phyloP scores from a whole-genome alignment of 2,113 vertebrate species.

The Himantopus leucocephalus region DNA sequence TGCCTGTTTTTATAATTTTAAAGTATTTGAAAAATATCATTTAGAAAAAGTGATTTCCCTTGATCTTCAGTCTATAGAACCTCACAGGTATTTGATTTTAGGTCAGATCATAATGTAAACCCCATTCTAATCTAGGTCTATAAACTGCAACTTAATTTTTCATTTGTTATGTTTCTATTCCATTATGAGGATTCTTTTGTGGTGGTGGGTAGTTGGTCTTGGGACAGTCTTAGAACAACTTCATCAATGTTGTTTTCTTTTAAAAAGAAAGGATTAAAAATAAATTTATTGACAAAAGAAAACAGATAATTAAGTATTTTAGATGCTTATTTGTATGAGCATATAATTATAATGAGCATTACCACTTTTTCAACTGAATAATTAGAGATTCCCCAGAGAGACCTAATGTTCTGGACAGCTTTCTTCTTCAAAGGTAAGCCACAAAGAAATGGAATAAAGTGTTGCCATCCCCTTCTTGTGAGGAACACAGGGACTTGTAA shows the following conservation, averaged over 20 bases:
- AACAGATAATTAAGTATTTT: background rate
- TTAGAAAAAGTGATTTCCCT: background rate
- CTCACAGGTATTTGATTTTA: background rate
- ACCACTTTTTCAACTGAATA: background rate
- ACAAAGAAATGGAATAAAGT: background rate
- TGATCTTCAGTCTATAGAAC: background rate
- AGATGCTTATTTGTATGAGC: background rate
- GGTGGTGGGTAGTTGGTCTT: background rate
- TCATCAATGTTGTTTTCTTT: background rate
- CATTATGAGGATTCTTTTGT: background rate
- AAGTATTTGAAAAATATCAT: background rate
- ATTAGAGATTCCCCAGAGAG: background rate
- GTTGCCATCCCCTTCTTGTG: background rate
- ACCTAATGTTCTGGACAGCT: background rate
- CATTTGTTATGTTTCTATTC: background rate
- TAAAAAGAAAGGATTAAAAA: background rate
- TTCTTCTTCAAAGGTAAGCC: constrained; percentile 3
- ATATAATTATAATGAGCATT: background rate
- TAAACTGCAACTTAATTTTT: background rate
- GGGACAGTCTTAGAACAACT: background rate
- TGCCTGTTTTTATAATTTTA: background rate
- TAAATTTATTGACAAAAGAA: background rate
- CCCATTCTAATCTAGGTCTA: background rate
- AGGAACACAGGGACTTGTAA: background rate
- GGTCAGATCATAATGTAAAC: background rate